Evolutionary conservation across 2,888 invertebrate species (phyloP), one percentile per base, ranked within the genome.

Genomic region (Nemapogon koenigi): DNA sequence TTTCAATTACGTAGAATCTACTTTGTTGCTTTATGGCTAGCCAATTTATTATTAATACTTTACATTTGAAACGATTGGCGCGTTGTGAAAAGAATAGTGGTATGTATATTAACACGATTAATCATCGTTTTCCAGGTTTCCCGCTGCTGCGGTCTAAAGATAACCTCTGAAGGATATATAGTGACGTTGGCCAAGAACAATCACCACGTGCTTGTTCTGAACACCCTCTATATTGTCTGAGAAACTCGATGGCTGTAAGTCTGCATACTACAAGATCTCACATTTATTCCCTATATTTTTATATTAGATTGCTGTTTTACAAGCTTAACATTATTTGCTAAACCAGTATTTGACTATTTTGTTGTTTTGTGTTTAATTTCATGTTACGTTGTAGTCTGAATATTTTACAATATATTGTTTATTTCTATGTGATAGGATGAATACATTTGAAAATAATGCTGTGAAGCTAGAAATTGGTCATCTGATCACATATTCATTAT

Each of bases 101-200:
- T n/a, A n/a, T n/a, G n/a, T n/a, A n/a, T n/a, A n/a, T n/a, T n/a
- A n/a, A n/a, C n/a, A n/a, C n/a, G n/a, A n/a, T n/a, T n/a, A n/a
- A n/a, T 33, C 28, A 26, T 39, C 29, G 26, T 46, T 47, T 68
- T 68, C n/a, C 81, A 97, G 91, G 97, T 97, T 47, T 96, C 96
- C 49, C 92, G 97, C 59, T 97, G 97, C 83, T 97, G 97, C 69
- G 97, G 97, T 46, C 83, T 97, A 61, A 97, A 97, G 82, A 95
- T 97, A 59, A 97, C 97, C 41, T 92, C 94, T 14, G 96, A 97
- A 73, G 97, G 97, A 51, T 95, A 94, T 73, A 91, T 97, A 55
- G 93, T 94, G 52, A 94, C 97, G 49, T 81, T 97, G 80, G 97
- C 97, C 67, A 97, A 97, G 83, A 97, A 97, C 83, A 97, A 97